Evolutionary conservation across 2,113 vertebrate species (phyloP).

Genomic region (Scopus umbretta): DNA sequence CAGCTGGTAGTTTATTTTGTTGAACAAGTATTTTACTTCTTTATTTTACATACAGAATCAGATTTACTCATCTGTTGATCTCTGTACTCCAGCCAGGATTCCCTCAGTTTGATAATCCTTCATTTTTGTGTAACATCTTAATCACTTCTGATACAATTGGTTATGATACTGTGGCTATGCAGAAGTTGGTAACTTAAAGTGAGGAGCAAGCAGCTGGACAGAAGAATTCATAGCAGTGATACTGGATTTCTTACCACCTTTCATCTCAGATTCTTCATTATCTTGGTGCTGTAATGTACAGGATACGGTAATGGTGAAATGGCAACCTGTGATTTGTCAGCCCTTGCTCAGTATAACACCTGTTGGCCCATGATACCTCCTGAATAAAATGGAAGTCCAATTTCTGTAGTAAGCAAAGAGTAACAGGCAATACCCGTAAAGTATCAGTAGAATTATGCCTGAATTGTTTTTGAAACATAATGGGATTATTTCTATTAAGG

Average conservation of each 20-base stretch:
- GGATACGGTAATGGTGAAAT: not conserved
- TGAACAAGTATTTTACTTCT: not conserved
- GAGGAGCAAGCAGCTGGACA: not conserved
- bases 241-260: not conserved
- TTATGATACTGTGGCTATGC: not conserved
- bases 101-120: not conserved
- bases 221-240: not conserved
- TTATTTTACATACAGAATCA: not conserved
- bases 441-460: not conserved
- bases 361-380: not conserved
- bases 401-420: not conserved
- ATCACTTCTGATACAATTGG: not conserved
- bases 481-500: not conserved
- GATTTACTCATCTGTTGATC: slow-evolving; percentile 1
- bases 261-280: not conserved
- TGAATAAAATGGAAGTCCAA: not conserved
- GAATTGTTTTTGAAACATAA: not conserved
- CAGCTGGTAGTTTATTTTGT: not conserved
- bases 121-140: not conserved
- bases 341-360: not conserved
- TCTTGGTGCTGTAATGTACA: not conserved
- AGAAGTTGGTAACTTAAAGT: not conserved
- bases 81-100: not conserved
- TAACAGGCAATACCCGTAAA: not conserved
- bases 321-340: not conserved